phyloP scores from a whole-genome alignment of 2,888 invertebrate genomes.

The Eupithecia inturbata region DNA sequence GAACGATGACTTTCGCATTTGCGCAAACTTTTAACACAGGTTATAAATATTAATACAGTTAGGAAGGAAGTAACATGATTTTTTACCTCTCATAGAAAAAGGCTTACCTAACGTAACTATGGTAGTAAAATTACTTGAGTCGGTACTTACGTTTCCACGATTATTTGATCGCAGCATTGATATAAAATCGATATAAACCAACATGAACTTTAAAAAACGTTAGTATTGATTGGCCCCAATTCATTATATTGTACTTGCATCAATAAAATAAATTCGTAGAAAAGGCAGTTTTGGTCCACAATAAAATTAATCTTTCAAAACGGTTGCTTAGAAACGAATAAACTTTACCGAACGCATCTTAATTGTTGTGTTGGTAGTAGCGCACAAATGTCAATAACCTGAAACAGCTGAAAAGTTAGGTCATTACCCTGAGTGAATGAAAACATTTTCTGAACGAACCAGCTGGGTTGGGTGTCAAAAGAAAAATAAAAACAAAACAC shows the following conservation, averaged over 20 bases:
- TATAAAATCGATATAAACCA: conserved; percentile 48
- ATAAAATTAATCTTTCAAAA: conserved; percentile 51
- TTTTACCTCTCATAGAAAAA: background rate
- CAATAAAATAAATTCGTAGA: conserved; percentile 72
- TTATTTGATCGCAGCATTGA: conserved; percentile 77
- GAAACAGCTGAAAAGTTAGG: conserved; percentile 20
- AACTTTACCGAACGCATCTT: conserved; percentile 18
- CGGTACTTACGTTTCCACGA: conserved; percentile 77
- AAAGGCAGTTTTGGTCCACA: conserved; percentile 75
- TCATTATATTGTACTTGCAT: conserved; percentile 50
- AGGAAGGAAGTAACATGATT: background rate
- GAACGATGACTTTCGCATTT: conserved; percentile 79
- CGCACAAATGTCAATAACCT: conserved; percentile 23
- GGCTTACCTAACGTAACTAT: background rate
- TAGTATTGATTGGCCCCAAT: conserved; percentile 67
- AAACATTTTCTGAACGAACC: conserved; percentile 7
- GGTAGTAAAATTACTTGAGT: background rate
- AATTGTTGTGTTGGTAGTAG: conserved; percentile 27
- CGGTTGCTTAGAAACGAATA: conserved; percentile 56
- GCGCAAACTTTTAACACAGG: conserved; percentile 40
- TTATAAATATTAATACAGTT: background rate
- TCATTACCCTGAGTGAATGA: conserved; percentile 25
- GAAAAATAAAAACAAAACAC: conserved; percentile 31
- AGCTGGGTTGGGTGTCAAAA: conserved; percentile 12
- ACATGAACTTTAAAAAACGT: conserved; percentile 53